Evolutionary conservation across 2,888 invertebrate species (phyloP).

Genomic region (Sesia bembeciformis): DNA sequence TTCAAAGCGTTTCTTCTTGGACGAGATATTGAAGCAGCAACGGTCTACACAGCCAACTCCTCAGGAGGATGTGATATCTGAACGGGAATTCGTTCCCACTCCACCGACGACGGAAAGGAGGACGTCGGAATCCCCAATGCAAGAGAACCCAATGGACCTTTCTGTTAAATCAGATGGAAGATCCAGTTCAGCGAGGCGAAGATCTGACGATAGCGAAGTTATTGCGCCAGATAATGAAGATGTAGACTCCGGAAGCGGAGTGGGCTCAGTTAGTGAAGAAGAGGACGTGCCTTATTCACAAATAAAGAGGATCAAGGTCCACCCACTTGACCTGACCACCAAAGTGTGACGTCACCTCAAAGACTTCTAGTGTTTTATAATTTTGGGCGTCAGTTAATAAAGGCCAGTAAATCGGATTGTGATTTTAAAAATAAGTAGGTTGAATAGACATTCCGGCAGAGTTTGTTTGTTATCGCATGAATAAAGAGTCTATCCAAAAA

Average conservation of each 20-base stretch:
- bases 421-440: constrained; percentile 57
- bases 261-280: constrained; percentile 60
- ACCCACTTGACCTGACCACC: constrained; percentile 79
- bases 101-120: constrained; percentile 56
- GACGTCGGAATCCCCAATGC: constrained; percentile 73
- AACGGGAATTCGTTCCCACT: constrained; percentile 66
- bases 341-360: constrained; percentile 73
- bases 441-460: constrained; percentile 43
- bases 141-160: constrained; percentile 87
- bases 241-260: constrained; percentile 56
- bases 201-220: constrained; percentile 68
- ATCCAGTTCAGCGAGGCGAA: constrained; percentile 61
- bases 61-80: constrained; percentile 66
- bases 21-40: constrained; percentile 84
- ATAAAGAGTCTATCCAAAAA: constrained; percentile 73
- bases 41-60: constrained; percentile 66
- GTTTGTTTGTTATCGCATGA: constrained; percentile 49
- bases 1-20: constrained; percentile 82
- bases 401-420: constrained; percentile 70
- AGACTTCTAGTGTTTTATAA: constrained; percentile 8
- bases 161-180: constrained; percentile 82
- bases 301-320: constrained; percentile 73
- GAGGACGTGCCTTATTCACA: constrained; percentile 73
- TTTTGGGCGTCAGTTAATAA: constrained; percentile 23
- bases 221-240: constrained; percentile 58